A percentile compares a stretch with the other conserved stretches of the same genome.
These are phyloP conservation scores for Drosophila mayri DNA, from an alignment of 1,140 invertebrate species.

Conservation along the genomic window DNA sequence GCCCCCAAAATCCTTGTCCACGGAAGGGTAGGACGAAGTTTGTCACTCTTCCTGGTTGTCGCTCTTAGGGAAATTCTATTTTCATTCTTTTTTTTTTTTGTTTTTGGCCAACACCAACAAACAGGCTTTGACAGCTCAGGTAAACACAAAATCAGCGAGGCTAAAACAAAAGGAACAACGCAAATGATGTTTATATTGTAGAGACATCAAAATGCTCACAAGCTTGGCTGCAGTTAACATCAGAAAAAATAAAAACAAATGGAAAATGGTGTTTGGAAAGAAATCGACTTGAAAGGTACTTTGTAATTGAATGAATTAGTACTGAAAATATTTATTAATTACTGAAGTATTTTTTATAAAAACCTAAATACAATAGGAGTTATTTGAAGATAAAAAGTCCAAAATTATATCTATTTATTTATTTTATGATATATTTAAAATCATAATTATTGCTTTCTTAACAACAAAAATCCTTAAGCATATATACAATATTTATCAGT, in stretches of 20 bases:
- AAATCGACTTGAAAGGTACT: constrained; percentile 3
- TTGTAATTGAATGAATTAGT: background rate
- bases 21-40: constrained; percentile 30
- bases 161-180: constrained; percentile 77
- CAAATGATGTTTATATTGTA: constrained; percentile 81
- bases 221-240: constrained; percentile 29
- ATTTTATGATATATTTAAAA: background rate
- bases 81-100: constrained; percentile 16
- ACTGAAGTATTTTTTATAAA: rapidly evolving
- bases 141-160: constrained; percentile 78
- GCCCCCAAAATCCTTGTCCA: constrained; percentile 11
- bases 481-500: background rate
- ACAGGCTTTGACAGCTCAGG: constrained; percentile 65
- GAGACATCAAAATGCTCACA: constrained; percentile 71
- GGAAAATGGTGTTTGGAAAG: background rate
- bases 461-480: background rate
- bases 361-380: background rate
- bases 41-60: constrained; percentile 14
- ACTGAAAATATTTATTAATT: background rate
- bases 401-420: too few relatives aligned
- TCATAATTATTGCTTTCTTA: background rate
- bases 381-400: background rate
- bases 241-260: constrained; percentile 14
- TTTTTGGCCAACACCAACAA: background rate
- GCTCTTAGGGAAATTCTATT: constrained; percentile 40